Evolutionary conservation across 2,113 vertebrate genomes (phyloP).

Genomic region (Canis aureus): DNA sequence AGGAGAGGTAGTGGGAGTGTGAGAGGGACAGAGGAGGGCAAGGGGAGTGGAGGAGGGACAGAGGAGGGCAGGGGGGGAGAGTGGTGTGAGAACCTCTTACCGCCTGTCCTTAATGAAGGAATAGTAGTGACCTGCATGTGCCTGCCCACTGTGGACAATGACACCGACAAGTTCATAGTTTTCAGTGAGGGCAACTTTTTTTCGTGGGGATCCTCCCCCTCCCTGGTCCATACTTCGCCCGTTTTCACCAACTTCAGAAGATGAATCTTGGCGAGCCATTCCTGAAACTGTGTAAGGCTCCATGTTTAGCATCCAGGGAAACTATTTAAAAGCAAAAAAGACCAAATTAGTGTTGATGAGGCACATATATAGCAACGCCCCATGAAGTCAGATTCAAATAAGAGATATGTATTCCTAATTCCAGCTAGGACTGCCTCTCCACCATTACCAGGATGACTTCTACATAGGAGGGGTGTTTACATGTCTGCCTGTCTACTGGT

Average conservation of each 20-base stretch:
- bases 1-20: too few species aligned
- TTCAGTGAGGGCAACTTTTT: slow-evolving; percentile 98
- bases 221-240: slow-evolving; percentile 90
- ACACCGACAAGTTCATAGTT: slow-evolving; percentile 99
- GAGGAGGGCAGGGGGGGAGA: too few species aligned
- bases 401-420: background rate
- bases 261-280: slow-evolving; percentile 98
- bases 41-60: fast-evolving
- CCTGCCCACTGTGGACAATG: slow-evolving; percentile 98
- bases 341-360: background rate
- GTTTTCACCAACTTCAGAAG: slow-evolving; percentile 93
- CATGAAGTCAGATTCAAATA: background rate
- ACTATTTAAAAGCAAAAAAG: slow-evolving; percentile 87
- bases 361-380: background rate
- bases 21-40: background rate
- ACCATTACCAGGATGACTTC: background rate
- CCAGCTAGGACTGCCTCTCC: background rate
- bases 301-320: slow-evolving; percentile 99
- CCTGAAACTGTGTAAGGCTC: slow-evolving; percentile 98
- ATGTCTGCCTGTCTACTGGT: background rate
- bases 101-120: slow-evolving; percentile 99
- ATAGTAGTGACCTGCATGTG: slow-evolving; percentile 98
- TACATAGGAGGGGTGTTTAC: background rate
- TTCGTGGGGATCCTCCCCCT: slow-evolving; percentile 95
- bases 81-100: slow-evolving; percentile 79